Evolutionary conservation across 2,113 vertebrate species (phyloP).

Genomic region (Scartelaos histophorus): DNA sequence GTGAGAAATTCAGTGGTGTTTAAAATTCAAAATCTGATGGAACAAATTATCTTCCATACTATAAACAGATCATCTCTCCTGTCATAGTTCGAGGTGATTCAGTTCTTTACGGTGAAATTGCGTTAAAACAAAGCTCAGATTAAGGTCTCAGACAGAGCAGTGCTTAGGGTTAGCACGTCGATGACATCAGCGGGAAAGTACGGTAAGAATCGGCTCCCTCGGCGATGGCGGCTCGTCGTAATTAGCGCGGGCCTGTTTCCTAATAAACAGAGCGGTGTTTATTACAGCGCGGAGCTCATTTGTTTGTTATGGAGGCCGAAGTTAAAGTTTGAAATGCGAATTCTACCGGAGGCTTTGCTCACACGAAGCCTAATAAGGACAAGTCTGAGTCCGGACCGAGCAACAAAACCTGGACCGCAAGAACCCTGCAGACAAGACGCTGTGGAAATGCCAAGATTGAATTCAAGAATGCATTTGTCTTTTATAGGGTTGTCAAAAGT

Average conservation of each 20-base stretch:
- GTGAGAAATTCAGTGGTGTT: too few species aligned
- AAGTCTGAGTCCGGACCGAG: conserved; percentile 8
- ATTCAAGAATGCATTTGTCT: background rate
- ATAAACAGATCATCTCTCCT: too few species aligned
- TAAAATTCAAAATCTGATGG: too few species aligned
- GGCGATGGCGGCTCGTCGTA: background rate
- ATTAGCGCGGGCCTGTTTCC: background rate
- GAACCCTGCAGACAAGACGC: background rate
- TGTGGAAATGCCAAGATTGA: background rate
- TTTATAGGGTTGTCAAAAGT: too few species aligned
- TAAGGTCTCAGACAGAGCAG: too few species aligned
- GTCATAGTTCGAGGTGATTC: too few species aligned
- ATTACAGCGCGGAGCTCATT: conserved; percentile 28
- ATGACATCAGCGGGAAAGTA: too few species aligned
- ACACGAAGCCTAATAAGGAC: conserved; percentile 53
- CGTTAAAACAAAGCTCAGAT: too few species aligned
- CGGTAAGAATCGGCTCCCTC: background rate
- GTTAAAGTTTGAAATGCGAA: conserved; percentile 6
- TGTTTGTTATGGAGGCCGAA: conserved; percentile 17
- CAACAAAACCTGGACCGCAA: background rate
- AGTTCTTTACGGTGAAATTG: too few species aligned
- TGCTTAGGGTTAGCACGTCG: too few species aligned
- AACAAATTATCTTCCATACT: too few species aligned
- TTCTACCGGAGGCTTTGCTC: background rate
- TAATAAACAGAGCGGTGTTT: too few species aligned